Percentiles rank a stretch among this genome's conserved stretches.
Conservation (phyloP, 2,113 vertebrate genomes). For the Tachycineta bicolor region DNA sequence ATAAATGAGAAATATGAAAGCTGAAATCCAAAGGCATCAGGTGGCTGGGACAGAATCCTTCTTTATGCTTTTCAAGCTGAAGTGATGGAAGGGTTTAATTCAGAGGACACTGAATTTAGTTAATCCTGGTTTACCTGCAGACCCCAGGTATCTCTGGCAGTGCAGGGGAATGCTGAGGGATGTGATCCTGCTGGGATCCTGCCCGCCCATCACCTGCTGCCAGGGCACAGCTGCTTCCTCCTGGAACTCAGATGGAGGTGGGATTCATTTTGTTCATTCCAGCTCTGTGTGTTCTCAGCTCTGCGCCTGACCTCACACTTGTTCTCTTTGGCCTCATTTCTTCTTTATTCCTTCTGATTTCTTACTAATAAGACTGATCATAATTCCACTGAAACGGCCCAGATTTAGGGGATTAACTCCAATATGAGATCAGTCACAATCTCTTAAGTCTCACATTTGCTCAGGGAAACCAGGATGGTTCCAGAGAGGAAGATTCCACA, state of each 20-base stretch:
- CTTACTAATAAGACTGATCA: neutral
- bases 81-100: neutral
- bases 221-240: neutral
- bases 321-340: neutral
- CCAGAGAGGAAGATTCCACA: neutral
- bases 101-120: accelerated
- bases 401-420: neutral
- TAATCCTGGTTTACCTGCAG: neutral
- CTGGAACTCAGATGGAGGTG: accelerated
- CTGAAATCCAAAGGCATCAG: neutral
- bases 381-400: neutral
- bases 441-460: neutral
- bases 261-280: neutral
- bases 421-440: neutral
- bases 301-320: neutral
- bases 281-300: neutral
- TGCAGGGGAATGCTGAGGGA: neutral
- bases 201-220: neutral
- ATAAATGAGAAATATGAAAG: accelerated
- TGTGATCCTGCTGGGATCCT: neutral
- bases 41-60: neutral
- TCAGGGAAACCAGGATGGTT: neutral
- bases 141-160: neutral
- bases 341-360: neutral
- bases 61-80: neutral